Evolutionary conservation across 2,797 vertebrate species (phyloP).

Genomic region (Phyllotis vaccarum): DNA sequence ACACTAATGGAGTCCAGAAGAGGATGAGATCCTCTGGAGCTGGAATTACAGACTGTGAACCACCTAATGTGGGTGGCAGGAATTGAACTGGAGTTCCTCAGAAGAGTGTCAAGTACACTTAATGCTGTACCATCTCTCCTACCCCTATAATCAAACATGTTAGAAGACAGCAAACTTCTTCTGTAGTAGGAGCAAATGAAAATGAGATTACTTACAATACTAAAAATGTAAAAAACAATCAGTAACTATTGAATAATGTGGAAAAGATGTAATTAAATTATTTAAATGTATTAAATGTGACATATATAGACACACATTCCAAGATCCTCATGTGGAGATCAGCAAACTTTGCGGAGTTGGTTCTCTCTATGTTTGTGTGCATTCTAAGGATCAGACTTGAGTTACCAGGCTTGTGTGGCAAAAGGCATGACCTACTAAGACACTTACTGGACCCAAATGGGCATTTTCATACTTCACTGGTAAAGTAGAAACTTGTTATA

Average conservation of each 20-base stretch:
- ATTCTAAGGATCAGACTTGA: neutral
- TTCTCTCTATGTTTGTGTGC: neutral
- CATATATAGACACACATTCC: neutral
- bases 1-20: no score
- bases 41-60: neutral
- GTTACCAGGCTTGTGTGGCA: neutral
- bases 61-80: neutral
- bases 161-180: constrained; percentile 41
- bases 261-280: neutral
- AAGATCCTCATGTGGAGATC: neutral
- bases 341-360: neutral
- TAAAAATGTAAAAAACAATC: constrained; percentile 3
- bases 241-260: constrained; percentile 29
- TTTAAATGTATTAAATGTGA: neutral
- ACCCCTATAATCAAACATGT: neutral
- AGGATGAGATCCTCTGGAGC: neutral
- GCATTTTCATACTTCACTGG: neutral
- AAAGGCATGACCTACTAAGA: neutral
- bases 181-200: constrained; percentile 60
- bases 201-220: constrained; percentile 17
- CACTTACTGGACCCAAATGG: neutral
- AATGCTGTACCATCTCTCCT: neutral
- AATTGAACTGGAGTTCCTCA: neutral
- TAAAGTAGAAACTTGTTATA: neutral
- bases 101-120: neutral